Evolutionary conservation across 2,888 invertebrate species (phyloP).

Genomic region (Epinotia nisella): DNA sequence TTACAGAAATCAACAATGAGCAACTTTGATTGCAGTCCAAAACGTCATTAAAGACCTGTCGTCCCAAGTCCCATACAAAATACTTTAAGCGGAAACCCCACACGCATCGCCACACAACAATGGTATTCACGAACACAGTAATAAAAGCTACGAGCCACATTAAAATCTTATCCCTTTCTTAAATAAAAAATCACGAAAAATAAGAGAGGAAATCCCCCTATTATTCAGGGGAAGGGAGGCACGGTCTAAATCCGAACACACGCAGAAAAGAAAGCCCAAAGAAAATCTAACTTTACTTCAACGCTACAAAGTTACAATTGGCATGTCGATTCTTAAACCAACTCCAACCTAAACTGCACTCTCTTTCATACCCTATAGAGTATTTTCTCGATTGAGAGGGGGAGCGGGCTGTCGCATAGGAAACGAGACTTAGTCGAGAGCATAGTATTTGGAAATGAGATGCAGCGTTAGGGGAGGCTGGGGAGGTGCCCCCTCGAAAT

Average conservation of each 20-base stretch:
- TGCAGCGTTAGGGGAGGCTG: slow-evolving; percentile 72
- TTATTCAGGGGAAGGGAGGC: slow-evolving; percentile 71
- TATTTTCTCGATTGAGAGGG: slow-evolving; percentile 61
- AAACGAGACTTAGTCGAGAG: slow-evolving; percentile 50
- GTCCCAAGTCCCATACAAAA: slow-evolving; percentile 75
- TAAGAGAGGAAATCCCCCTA: slow-evolving; percentile 80
- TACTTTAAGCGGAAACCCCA: slow-evolving; percentile 82
- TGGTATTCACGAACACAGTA: slow-evolving; percentile 79
- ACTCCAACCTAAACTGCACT: slow-evolving; percentile 57
- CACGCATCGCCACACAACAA: slow-evolving; percentile 80
- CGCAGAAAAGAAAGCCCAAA: slow-evolving; percentile 64
- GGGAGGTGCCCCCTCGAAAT: slow-evolving; percentile 72
- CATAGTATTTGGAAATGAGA: slow-evolving; percentile 83
- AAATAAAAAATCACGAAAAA: slow-evolving; percentile 85
- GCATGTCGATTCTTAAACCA: slow-evolving; percentile 55
- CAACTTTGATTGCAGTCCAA: slow-evolving; percentile 59
- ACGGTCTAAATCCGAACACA: slow-evolving; percentile 56
- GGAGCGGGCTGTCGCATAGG: slow-evolving; percentile 45
- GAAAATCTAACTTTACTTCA: slow-evolving; percentile 75
- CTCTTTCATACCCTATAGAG: slow-evolving; percentile 60
- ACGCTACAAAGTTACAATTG: slow-evolving; percentile 74
- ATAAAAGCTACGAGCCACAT: slow-evolving; percentile 81
- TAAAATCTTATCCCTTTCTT: slow-evolving; percentile 85
- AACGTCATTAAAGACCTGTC: slow-evolving; percentile 71
- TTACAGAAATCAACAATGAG: slow-evolving; percentile 49